Conservation (phyloP, 2,113 vertebrate genomes). For the Panurus biarmicus region DNA sequence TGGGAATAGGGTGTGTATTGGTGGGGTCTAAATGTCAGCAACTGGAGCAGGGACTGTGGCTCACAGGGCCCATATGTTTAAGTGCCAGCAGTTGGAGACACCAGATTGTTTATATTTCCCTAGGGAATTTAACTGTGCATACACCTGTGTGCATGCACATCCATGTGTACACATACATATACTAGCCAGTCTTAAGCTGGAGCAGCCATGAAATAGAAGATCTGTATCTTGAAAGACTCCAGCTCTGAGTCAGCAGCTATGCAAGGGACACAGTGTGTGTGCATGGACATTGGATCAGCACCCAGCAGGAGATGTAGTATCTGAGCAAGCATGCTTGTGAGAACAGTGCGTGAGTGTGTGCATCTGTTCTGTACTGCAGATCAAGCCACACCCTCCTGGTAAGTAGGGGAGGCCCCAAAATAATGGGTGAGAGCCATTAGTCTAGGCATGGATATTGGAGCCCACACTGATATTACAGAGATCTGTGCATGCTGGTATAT, state of each 20-base stretch:
- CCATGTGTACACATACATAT: background rate
- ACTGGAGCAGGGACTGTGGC: background rate
- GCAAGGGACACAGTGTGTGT: background rate
- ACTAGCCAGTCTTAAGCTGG: background rate
- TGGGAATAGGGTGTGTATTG: background rate
- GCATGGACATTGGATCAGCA: background rate
- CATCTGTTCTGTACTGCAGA: background rate
- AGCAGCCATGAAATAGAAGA: background rate
- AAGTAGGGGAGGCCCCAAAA: background rate
- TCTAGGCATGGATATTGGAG: background rate
- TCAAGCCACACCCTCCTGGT: background rate
- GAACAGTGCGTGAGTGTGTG: background rate
- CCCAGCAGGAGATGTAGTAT: background rate
- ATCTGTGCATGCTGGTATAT: background rate
- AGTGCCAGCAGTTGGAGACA: background rate
- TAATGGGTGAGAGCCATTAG: background rate
- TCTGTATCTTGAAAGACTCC: background rate
- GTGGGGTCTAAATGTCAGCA: background rate
- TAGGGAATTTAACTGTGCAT: background rate
- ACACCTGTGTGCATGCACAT: background rate
- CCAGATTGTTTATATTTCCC: background rate
- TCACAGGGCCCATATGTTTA: background rate
- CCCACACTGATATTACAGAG: background rate
- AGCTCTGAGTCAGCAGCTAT: background rate
- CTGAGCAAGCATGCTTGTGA: background rate